Conservation (phyloP, 2,797 vertebrate genomes). For the Spinus pinus region DNA sequence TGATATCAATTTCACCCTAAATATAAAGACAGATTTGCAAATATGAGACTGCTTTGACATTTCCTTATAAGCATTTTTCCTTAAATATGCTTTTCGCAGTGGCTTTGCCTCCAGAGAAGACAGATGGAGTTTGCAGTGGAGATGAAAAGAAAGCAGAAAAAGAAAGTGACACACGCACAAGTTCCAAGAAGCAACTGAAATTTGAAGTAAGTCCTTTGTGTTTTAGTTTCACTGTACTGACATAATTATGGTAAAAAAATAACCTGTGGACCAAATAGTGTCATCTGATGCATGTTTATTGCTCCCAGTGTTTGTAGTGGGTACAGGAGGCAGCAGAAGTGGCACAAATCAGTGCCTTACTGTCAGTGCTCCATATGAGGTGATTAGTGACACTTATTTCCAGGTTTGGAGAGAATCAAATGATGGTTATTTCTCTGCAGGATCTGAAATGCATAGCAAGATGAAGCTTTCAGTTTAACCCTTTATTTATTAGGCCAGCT, state of each 20-base stretch:
- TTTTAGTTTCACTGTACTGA: constrained; percentile 13
- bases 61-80: constrained; percentile 25
- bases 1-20: constrained; percentile 41
- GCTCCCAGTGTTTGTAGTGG: background rate
- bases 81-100: constrained; percentile 76
- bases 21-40: constrained; percentile 55
- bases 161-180: constrained; percentile 76
- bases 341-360: background rate
- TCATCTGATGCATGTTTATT: background rate
- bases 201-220: constrained; percentile 88
- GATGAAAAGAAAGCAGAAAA: constrained; percentile 91
- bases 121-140: constrained; percentile 81
- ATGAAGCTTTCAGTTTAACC: background rate
- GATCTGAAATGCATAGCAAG: background rate
- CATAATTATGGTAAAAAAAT: constrained; percentile 37
- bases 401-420: background rate
- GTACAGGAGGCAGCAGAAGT: background rate
- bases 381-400: background rate
- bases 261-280: background rate
- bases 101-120: constrained; percentile 96
- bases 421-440: background rate
- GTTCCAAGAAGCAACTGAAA: constrained; percentile 92
- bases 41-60: constrained; percentile 45
- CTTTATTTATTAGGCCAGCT: background rate
- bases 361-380: background rate